Evolutionary conservation across 2,113 vertebrate species (phyloP).

Genomic region (Brachyistius frenatus): DNA sequence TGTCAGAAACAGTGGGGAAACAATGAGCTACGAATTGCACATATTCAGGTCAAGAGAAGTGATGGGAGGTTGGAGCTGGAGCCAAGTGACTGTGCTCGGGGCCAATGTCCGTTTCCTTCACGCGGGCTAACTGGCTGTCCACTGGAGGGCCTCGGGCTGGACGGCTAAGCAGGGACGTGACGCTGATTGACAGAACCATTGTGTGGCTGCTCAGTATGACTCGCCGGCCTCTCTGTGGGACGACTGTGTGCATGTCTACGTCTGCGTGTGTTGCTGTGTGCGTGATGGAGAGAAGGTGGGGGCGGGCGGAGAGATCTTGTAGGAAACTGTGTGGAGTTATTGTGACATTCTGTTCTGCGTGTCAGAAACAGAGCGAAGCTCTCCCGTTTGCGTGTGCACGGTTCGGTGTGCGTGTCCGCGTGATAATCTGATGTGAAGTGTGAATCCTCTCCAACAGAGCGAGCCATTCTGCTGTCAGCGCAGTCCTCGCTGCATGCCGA

Average conservation of each 20-base stretch:
- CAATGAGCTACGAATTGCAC: conserved; percentile 9
- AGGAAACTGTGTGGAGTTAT: conserved; percentile 20
- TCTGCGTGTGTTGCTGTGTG: background rate
- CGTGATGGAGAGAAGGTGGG: background rate
- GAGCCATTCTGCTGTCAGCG: conserved; percentile 70
- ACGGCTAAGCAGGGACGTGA: conserved; percentile 43
- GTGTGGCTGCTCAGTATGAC: conserved; percentile 65
- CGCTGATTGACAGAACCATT: conserved; percentile 72
- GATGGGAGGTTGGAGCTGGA: conserved; percentile 19
- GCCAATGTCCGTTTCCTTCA: conserved; percentile 39
- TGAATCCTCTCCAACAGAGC: conserved; percentile 69
- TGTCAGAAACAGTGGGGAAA: conserved; percentile 16
- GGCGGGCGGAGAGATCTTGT: conserved; percentile 1
- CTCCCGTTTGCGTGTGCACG: background rate
- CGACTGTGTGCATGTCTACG: conserved; percentile 23
- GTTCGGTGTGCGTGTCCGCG: conserved; percentile 25
- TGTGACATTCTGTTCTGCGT: conserved; percentile 43
- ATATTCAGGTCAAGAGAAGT: conserved; percentile 32
- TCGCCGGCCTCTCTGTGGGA: conserved; percentile 46
- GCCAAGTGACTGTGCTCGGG: conserved; percentile 4
- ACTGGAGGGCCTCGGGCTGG: conserved; percentile 44
- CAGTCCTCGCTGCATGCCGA: conserved; percentile 58
- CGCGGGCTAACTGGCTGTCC: conserved; percentile 33
- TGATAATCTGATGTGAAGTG: conserved; percentile 60
- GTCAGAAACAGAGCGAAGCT: conserved; percentile 8